Conservation (phyloP, 2,888 invertebrate species). For the Idaea biselata region DNA sequence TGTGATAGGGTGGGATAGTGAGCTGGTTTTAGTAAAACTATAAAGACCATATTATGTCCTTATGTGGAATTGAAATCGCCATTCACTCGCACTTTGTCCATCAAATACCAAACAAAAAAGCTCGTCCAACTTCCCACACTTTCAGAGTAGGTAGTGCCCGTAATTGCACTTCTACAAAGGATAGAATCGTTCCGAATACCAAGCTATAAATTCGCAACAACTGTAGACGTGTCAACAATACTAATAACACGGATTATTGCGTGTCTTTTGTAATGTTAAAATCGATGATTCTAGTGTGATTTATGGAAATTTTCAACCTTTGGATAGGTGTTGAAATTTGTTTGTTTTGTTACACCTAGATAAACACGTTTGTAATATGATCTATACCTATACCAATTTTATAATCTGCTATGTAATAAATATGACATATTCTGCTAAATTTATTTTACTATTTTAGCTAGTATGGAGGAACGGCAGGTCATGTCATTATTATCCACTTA, state of each 20-base stretch:
- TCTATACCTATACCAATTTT: too few relatives aligned
- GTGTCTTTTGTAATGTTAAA: constrained; percentile 25
- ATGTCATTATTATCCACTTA: too few relatives aligned
- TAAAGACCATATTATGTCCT: too few relatives aligned
- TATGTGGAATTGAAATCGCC: constrained; percentile 17
- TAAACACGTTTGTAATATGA: too few relatives aligned
- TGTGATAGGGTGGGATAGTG: too few relatives aligned
- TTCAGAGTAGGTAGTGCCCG: constrained; percentile 38
- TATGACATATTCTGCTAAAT: too few relatives aligned
- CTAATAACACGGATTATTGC: constrained; percentile 59
- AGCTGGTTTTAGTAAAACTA: too few relatives aligned
- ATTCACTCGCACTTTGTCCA: constrained; percentile 22
- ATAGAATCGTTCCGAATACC: constrained; percentile 42
- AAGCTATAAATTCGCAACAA: constrained; percentile 58
- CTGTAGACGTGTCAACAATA: constrained; percentile 63
- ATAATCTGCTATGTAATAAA: too few relatives aligned
- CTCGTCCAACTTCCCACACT: constrained; percentile 71
- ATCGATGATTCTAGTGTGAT: constrained; percentile 20
- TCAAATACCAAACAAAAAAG: constrained; percentile 22
- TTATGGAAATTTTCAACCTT: constrained; percentile 6
- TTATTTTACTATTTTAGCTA: too few relatives aligned
- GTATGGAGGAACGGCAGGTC: too few relatives aligned
- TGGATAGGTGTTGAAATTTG: not conserved
- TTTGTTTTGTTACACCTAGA: not conserved
- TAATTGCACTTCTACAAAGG: constrained; percentile 45